phyloP scores from a whole-genome alignment of 2,888 invertebrate genomes.

The Melipona beecheii region DNA sequence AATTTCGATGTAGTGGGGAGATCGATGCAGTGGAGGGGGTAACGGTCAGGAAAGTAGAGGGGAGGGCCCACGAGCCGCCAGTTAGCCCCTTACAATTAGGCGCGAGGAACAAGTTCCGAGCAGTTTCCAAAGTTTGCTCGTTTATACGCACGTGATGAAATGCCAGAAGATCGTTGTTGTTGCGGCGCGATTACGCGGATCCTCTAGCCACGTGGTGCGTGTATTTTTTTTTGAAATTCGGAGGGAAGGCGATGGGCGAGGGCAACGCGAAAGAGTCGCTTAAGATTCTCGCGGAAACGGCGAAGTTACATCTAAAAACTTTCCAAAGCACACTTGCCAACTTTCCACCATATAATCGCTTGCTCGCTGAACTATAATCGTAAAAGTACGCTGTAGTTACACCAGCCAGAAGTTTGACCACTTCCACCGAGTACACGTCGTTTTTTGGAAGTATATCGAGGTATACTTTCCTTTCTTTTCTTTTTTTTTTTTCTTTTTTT shows the following conservation, averaged over 20 bases:
- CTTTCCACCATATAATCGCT: conserved; percentile 36
- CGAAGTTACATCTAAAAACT: conserved; percentile 44
- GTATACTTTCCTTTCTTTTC: too few relatives aligned
- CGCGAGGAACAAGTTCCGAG: too few relatives aligned
- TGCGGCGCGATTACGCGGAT: background rate
- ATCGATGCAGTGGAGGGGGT: too few relatives aligned
- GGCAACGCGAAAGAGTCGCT: conserved; percentile 25
- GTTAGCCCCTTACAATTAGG: too few relatives aligned
- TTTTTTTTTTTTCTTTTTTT: background rate
- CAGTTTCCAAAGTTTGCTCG: too few relatives aligned
- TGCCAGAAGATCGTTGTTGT: background rate
- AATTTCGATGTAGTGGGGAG: too few relatives aligned
- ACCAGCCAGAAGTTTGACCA: background rate
- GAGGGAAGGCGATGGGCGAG: background rate
- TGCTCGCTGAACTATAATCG: conserved; percentile 34
- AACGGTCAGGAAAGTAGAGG: too few relatives aligned
- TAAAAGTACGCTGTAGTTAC: conserved; percentile 10
- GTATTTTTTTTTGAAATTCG: background rate
- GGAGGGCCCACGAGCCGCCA: too few relatives aligned
- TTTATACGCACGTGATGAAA: background rate
- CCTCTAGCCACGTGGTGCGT: background rate
- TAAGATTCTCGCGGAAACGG: conserved; percentile 26
- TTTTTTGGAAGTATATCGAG: background rate
- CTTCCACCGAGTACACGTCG: background rate
- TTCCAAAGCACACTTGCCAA: conserved; percentile 29